Evolutionary conservation across 2,113 vertebrate genomes (phyloP).

Genomic region (Salvelinus alpinus): DNA sequence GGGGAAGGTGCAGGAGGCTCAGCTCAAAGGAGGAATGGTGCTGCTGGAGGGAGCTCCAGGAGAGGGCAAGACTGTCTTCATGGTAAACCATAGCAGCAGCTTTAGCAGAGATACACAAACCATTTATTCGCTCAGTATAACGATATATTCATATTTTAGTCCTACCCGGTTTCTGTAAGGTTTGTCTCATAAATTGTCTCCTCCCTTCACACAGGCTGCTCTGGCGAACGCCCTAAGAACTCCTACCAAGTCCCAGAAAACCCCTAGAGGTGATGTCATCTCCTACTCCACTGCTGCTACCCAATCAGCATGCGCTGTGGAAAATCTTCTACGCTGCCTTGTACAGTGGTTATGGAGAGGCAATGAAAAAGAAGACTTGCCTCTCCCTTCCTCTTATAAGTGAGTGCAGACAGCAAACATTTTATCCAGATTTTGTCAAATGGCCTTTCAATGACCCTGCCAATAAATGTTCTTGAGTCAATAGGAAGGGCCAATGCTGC

Average conservation of each 20-base stretch:
- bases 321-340: conserved; percentile 75
- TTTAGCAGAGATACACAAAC: neutral
- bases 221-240: conserved; percentile 66
- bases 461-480: neutral
- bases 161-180: neutral
- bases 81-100: conserved; percentile 61
- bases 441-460: neutral
- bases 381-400: conserved; percentile 74
- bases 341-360: conserved; percentile 66
- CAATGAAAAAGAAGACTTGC: conserved; percentile 39
- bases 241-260: conserved; percentile 39
- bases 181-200: neutral
- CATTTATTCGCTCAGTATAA: too few relatives aligned
- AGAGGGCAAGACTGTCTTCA: conserved; percentile 84
- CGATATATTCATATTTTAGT: too few relatives aligned
- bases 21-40: conserved; percentile 68
- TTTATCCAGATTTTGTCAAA: neutral
- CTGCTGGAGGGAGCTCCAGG: conserved; percentile 76
- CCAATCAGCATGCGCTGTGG: conserved; percentile 75
- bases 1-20: conserved; percentile 55
- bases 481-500: neutral
- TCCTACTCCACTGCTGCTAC: conserved; percentile 81
- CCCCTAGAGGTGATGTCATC: conserved; percentile 66
- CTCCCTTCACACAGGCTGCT: conserved; percentile 64
- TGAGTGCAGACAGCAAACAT: conserved; percentile 33